Evolutionary conservation across 2,797 vertebrate genomes (phyloP).

Genomic region (Typhlichthys eigenmanni): DNA sequence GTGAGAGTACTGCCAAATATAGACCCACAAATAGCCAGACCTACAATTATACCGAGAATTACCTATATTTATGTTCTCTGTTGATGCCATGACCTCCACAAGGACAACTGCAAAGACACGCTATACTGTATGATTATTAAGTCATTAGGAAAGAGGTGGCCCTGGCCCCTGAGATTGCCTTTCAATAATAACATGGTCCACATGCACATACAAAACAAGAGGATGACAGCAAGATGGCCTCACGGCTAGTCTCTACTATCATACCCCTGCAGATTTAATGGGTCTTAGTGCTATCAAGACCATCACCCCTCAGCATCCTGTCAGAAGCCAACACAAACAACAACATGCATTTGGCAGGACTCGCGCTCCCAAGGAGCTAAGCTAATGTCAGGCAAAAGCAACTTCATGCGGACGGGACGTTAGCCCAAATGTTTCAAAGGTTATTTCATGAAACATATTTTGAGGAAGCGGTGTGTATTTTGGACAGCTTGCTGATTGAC

Average conservation of each 20-base stretch:
- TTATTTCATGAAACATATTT: neutral
- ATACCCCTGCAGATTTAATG: conserved; percentile 69
- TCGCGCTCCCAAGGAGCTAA: neutral
- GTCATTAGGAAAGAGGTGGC: conserved; percentile 19
- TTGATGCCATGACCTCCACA: conserved; percentile 14
- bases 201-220: conserved; percentile 14
- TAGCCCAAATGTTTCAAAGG: neutral
- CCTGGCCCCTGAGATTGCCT: conserved; percentile 1
- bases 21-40: conserved; percentile 22
- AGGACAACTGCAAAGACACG: neutral
- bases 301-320: conserved; percentile 70
- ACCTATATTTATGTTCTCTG: conserved; percentile 19
- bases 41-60: conserved; percentile 23
- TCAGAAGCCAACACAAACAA: conserved; percentile 62
- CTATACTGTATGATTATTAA: neutral
- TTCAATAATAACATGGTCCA: neutral
- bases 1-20: neutral
- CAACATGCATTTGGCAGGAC: conserved; percentile 41
- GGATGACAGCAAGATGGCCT: conserved; percentile 54
- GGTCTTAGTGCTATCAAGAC: conserved; percentile 62
- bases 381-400: neutral
- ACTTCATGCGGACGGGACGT: conserved; percentile 5
- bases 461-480: neutral
- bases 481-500: conserved; percentile 1
- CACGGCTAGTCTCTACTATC: conserved; percentile 63